Percentiles rank a stretch among this genome's conserved stretches.
Conservation (phyloP, 2,797 vertebrate species). For the Chrosomus eos region DNA sequence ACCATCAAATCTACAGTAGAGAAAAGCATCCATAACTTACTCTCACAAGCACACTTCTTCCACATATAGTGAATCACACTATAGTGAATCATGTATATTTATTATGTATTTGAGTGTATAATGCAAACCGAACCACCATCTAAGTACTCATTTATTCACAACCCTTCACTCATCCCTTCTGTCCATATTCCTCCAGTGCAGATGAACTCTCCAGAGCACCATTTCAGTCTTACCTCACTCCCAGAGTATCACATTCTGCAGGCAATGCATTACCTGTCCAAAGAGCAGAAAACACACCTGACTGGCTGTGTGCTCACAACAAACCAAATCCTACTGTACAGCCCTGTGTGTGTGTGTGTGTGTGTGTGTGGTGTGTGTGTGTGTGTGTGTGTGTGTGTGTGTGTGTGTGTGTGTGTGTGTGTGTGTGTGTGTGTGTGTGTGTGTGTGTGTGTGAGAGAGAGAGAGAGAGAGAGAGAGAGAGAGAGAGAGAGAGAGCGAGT, state of each 20-base stretch:
- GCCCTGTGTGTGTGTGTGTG: not conserved
- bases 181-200: constrained; percentile 5
- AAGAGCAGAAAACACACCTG: constrained; percentile 33
- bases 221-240: constrained; percentile 33
- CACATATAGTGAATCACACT: constrained; percentile 8
- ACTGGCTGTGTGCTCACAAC: constrained; percentile 14
- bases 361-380: too few relatives aligned
- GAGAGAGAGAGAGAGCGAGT: too few relatives aligned
- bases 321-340: constrained; percentile 26
- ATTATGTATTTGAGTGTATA: not conserved
- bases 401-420: too few relatives aligned
- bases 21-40: not conserved
- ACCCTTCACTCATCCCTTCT: constrained; percentile 10
- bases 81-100: too few relatives aligned
- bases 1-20: not conserved
- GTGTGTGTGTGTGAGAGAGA: too few relatives aligned
- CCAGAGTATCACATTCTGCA: constrained; percentile 31
- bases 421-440: not conserved
- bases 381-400: too few relatives aligned
- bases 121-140: not conserved
- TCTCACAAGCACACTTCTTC: not conserved
- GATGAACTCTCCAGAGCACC: not conserved
- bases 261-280: constrained; percentile 36
- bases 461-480: too few relatives aligned
- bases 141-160: not conserved